Base-by-base conservation (phyloP, 2,888 invertebrate genomes). In the Standfussiana lucernea region DNA sequence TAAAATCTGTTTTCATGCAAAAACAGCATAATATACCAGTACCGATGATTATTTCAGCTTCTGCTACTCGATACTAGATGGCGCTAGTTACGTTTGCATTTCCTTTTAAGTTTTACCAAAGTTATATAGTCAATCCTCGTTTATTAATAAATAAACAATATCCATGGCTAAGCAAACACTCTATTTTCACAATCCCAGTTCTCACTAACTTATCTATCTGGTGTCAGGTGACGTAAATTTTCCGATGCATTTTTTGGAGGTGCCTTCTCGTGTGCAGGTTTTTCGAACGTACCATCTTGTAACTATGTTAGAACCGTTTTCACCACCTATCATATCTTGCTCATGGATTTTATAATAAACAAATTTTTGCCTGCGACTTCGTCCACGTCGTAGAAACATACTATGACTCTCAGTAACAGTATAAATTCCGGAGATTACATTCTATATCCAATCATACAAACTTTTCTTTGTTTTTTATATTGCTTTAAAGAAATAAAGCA, bases 41-140 rank as follows among this genome's bases (percentile, higher is more conserved):
- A 3, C 6, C 0, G 0, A 45, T 10, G 11, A 45, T 10, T 45
- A 15, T 65, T 69, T 45, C 65, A 65, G 80, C 88, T 87, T 13
- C 0, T 0, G 77, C 92, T 92, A 93, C 86, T 91, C 86, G 84
- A 77, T 76, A 68, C 66, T 50, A 93, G 93, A 88, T 91, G 92
- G 73, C 91, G 86, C 75, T 71, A 76, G 15, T 0, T 7, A 4
- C 11, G 50, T 40, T 61, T 64, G 5, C 3, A 15, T 35, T 53
- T 11, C 18, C 0, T 71, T 2, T 24, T 32, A 2, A 10, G 5
- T 45, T 37, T 13, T 6, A 40, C 7, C 6, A 15, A 21, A 21
- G 21, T 42, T n/a, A 40, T 8, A 8, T 1, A 61, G 21, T 5
- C 35, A 35, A 4, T 35, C 10, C 21, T 35, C 35, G 35, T 32